Conservation (phyloP, 2,113 vertebrate genomes). For the Aplodontia rufa region DNA sequence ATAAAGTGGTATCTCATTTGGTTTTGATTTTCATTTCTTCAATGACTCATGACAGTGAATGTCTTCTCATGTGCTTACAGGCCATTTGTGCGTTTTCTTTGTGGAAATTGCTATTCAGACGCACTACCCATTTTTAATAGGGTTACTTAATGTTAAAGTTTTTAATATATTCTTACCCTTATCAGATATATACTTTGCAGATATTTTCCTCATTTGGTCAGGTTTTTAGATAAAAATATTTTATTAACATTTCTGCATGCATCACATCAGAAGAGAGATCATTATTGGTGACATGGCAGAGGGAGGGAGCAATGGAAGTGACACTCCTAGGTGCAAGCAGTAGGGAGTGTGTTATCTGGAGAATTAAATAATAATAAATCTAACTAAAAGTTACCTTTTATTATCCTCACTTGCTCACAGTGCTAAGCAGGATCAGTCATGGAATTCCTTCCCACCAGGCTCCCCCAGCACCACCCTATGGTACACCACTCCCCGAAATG, state of each 20-base stretch:
- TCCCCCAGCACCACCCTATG: not conserved
- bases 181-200: not conserved
- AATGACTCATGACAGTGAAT: not conserved
- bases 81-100: not conserved
- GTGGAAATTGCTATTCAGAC: not conserved
- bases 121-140: not conserved
- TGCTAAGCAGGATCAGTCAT: not conserved
- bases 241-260: not conserved
- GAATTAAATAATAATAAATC: not conserved
- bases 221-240: not conserved
- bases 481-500: not conserved
- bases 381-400: not conserved
- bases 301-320: not conserved
- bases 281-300: not conserved
- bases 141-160: not conserved
- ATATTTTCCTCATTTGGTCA: not conserved
- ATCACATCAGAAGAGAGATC: not conserved
- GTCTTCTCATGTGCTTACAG: not conserved
- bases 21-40: slow-evolving; percentile 3
- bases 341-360: not conserved
- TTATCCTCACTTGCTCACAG: not conserved
- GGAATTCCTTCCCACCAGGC: not conserved
- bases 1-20: not conserved
- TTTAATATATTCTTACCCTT: not conserved
- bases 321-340: not conserved